Base-by-base conservation (phyloP, 2,888 invertebrate species). In the Oxycera nigricornis region DNA sequence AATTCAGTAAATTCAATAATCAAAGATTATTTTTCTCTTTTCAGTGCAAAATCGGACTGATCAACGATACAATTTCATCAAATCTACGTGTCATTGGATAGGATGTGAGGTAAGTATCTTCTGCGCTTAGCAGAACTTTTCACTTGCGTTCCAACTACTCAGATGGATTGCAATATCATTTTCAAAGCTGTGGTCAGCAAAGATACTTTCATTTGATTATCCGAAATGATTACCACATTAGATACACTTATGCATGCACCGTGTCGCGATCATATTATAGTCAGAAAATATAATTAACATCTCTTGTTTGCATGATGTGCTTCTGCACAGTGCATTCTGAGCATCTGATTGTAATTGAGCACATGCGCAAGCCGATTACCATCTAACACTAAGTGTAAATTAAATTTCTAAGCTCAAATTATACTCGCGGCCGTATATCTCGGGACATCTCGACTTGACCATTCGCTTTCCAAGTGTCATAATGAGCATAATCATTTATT, bases 291-390 rank as follows among this genome's bases (percentile, higher is more conserved):
- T 14, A 17, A 46, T 46, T 28, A 59, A 28, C 24, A 59, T 59
- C 9, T 50, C 17, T 50, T 50, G 50, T 50, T n/a, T 50, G 50
- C n/a, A 6, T n/a, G 7, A 17, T 46, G 46, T 46, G 46, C 17
- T 46, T 3, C 17, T 46, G 11, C 46, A 46, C 6, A 17, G 46
- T 2, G 14, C 46, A 46, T n/a, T n/a, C 46, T 14, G 46, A 31
- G 31, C 31, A 61, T 61, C 61, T 28, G n/a, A 61, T 61, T 61
- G 61, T 31, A 30, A 31, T 61, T 61, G 61, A 61, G 24, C 61
- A 61, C 46, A 46, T 46, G n/a, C 46, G 46, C 46, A 30, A 30
- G n/a, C 17, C 31, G 61, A 61, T 61, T 61, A 61, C 20, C 9
- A 61, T 30, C 61, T 31, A 3, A 20, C 61, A 20, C 26, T 31